Base-by-base conservation (phyloP, 2,888 invertebrate genomes). In the Loripinus fragilis region DNA sequence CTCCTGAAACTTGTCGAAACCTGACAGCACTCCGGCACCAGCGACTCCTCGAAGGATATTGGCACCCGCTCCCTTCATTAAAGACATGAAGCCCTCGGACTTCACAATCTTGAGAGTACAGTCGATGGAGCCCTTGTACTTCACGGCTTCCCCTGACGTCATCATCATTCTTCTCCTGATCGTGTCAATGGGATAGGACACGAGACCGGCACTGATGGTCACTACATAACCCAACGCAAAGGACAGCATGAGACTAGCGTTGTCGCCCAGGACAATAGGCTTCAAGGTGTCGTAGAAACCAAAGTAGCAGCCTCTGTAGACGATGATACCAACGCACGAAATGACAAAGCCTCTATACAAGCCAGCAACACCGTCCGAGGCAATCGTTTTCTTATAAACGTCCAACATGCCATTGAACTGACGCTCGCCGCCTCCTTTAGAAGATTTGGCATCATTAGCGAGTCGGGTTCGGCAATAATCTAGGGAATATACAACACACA, bases 121-220 rank as follows among this genome's bases (percentile, higher is more conserved):
- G 95, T 99, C 97, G 80, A 97, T 91, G 2, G 45, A 45, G 7
- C 45, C 45, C n/a, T 45, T 45, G 45, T 45, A 45, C 17, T 45
- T 45, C 7, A 93, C 93, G 68, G 92, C 93, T 85, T 92, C 87
- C 28, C 93, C 93, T 90, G 98, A 98, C 95, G 98, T 98, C 98
- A 99, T 99, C 98, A 99, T 99, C 97, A 99, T 97, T 94, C 98
- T 96, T 95, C 98, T 96, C 94, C 98, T 96, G 74, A 95, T 91
- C 48, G 98, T 98, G 95, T 99, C 98, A 95, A 99, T 97, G 92
- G 98, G 98, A 95, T 99, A 99, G 60, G 98, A 98, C 83, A 98
- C 96, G 94, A 99, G 96, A 93, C 98, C 98, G 84, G 98, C 96
- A 82, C 97, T 95, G 78, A 98, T 96, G 81, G 97, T 97, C 82